Evolutionary conservation across 2,888 invertebrate genomes (phyloP).

Genomic region (Congeria kusceri): DNA sequence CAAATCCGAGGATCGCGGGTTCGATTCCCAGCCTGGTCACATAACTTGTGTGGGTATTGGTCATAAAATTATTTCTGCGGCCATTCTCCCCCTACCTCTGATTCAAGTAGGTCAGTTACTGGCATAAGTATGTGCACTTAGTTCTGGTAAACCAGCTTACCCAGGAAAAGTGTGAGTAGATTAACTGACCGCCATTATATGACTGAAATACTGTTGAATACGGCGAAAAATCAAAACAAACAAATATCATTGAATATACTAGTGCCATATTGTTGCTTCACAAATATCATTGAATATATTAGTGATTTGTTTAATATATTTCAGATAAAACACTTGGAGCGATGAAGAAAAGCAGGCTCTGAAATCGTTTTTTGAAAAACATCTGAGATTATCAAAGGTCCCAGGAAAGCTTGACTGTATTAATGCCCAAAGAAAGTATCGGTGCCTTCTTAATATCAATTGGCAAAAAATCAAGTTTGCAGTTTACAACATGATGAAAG

Average conservation of each 20-base stretch:
- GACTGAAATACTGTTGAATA: no score
- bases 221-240: no score
- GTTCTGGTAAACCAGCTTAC: no score
- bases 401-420: constrained; percentile 22
- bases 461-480: constrained; percentile 20
- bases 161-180: not conserved
- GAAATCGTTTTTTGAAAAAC: constrained; percentile 19
- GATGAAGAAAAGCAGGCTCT: constrained; percentile 19
- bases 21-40: no score
- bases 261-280: constrained; percentile 5
- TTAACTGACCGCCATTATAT: constrained; percentile 8
- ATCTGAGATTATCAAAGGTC: constrained; percentile 22
- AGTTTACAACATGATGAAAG: constrained; percentile 21
- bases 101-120: no score
- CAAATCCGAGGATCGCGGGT: no score
- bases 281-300: not conserved
- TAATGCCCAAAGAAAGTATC: constrained; percentile 19
- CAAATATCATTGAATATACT: not conserved
- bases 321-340: constrained; percentile 26
- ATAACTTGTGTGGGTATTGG: no score
- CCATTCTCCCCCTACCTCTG: no score
- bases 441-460: constrained; percentile 15
- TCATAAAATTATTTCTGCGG: no score
- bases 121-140: no score
- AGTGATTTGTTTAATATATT: constrained; percentile 4